A percentile compares a stretch with the other conserved stretches of the same genome.
Conservation (phyloP, 1,140 invertebrate genomes). For the Panagrolaimus sp. region DNA sequence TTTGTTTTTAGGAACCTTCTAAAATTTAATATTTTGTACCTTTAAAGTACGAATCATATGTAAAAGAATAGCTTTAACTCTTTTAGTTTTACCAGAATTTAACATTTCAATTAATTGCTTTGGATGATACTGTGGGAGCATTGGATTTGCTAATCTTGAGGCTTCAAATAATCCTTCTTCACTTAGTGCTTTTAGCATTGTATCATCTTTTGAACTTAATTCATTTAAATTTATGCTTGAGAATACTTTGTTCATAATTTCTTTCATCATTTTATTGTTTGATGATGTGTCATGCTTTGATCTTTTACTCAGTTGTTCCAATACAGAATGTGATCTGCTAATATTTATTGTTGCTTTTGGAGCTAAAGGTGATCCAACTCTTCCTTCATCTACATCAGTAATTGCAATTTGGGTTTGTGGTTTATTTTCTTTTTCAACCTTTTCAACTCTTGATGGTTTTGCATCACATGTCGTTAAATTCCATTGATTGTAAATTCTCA, state of each 20-base stretch:
- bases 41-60: constrained; percentile 73
- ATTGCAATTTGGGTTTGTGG: neutral
- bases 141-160: constrained; percentile 86
- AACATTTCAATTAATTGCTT: constrained; percentile 96
- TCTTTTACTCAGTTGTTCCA: constrained; percentile 38
- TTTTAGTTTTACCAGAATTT: constrained; percentile 91
- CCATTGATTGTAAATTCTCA: constrained; percentile 99
- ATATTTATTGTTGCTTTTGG: constrained; percentile 30
- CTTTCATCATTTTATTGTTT: constrained; percentile 36
- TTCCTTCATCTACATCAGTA: constrained; percentile 10
- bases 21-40: constrained; percentile 42
- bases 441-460: neutral
- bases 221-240: constrained; percentile 21
- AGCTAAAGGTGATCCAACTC: constrained; percentile 15
- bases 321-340: constrained; percentile 49
- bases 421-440: neutral
- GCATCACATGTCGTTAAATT: constrained; percentile 24
- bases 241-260: constrained; percentile 35
- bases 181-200: constrained; percentile 41
- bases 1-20: constrained; percentile 12
- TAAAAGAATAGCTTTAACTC: constrained; percentile 92
- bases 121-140: constrained; percentile 98
- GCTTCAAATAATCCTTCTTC: constrained; percentile 81
- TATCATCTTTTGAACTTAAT: constrained; percentile 18
- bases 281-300: constrained; percentile 7